Evolutionary conservation across 2,888 invertebrate species (phyloP).

Genomic region (Busseola fusca): DNA sequence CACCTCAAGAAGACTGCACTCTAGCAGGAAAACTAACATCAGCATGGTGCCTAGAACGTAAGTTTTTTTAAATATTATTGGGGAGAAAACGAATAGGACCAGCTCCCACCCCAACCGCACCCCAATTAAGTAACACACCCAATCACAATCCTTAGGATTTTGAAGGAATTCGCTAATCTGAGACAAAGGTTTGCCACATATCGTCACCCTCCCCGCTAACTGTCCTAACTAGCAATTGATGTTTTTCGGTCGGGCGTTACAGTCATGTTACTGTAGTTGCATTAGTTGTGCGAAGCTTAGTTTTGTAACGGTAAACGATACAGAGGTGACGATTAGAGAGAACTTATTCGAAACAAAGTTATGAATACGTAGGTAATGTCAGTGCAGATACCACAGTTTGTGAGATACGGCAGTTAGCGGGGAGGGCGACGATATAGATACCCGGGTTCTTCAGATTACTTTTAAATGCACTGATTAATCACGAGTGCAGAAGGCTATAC

Average conservation of each 20-base stretch:
- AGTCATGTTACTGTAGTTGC: too few species aligned
- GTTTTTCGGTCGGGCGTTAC: too few species aligned
- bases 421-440: too few species aligned
- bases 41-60: constrained; percentile 86
- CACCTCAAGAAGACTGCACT: constrained; percentile 81
- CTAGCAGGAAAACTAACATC: constrained; percentile 85
- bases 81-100: neutral
- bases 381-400: too few species aligned
- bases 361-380: too few species aligned
- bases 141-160: neutral
- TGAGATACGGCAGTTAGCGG: too few species aligned
- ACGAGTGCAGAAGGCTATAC: neutral
- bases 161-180: neutral
- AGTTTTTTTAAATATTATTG: constrained; percentile 58
- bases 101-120: neutral
- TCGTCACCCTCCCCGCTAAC: too few species aligned
- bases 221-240: too few species aligned
- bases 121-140: neutral
- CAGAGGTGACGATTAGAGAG: too few species aligned
- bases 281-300: too few species aligned
- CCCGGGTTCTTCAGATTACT: neutral
- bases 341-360: too few species aligned
- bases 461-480: neutral
- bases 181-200: neutral
- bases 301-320: too few species aligned